Conservation (phyloP, 2,797 vertebrate species). For the Myioborus miniatus region DNA sequence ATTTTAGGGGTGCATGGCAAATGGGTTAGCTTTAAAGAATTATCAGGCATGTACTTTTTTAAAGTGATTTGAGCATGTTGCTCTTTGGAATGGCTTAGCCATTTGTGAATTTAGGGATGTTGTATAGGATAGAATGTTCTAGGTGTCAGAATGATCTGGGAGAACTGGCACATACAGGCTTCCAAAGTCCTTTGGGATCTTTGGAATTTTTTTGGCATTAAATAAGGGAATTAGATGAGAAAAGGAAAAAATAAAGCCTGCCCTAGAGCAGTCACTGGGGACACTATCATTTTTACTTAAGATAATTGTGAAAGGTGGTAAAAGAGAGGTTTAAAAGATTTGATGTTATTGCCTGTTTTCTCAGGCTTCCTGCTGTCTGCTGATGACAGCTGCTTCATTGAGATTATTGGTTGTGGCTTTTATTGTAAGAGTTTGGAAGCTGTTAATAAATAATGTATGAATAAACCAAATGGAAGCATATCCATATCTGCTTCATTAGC, state of each 20-base stretch:
- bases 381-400: background rate
- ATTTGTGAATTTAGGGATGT: background rate
- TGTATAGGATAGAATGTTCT: background rate
- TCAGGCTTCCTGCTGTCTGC: background rate
- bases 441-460: slow-evolving; percentile 15
- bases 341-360: background rate
- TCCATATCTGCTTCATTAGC: background rate
- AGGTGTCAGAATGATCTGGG: background rate
- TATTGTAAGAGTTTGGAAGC: background rate
- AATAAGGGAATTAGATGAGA: background rate
- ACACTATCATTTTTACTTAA: background rate
- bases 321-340: background rate
- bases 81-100: background rate
- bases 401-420: slow-evolving; percentile 10
- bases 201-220: background rate
- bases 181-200: background rate
- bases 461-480: background rate
- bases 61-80: background rate
- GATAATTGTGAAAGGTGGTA: background rate
- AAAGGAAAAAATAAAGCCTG: background rate
- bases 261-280: background rate
- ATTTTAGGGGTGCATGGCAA: background rate
- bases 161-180: background rate
- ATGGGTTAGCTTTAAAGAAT: background rate
- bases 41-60: background rate